Evolutionary conservation across 2,888 invertebrate species (phyloP).

Genomic region (Lithosia quadra): DNA sequence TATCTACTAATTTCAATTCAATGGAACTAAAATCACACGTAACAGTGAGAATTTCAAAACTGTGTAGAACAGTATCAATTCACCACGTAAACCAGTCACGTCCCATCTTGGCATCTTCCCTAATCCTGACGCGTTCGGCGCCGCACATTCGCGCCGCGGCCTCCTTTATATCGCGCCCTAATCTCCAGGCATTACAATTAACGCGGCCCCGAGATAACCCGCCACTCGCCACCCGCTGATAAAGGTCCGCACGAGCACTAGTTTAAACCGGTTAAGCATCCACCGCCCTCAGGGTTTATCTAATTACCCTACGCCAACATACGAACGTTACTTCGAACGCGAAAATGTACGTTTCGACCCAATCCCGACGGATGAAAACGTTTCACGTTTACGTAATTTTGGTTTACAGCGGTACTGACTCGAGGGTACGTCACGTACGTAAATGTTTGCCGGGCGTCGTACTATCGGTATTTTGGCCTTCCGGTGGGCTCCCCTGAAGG

Average conservation of each 20-base stretch:
- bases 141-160: conserved; percentile 54
- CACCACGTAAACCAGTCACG: conserved; percentile 56
- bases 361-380: conserved; percentile 59
- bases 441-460: conserved; percentile 75
- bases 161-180: conserved; percentile 78
- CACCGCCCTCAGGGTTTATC: conserved; percentile 83
- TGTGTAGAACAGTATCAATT: conserved; percentile 41
- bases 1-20: background rate
- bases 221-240: conserved; percentile 85
- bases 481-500: conserved; percentile 65
- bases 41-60: conserved; percentile 21
- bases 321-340: conserved; percentile 51
- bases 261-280: conserved; percentile 85
- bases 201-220: conserved; percentile 85
- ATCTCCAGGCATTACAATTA: conserved; percentile 86
- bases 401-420: conserved; percentile 61
- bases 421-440: conserved; percentile 74
- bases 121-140: conserved; percentile 60
- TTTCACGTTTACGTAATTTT: conserved; percentile 67
- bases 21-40: conserved; percentile 6
- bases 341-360: conserved; percentile 58
- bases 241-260: conserved; percentile 79
- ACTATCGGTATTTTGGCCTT: conserved; percentile 72
- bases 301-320: conserved; percentile 82
- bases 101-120: conserved; percentile 57